Evolutionary conservation across 2,888 invertebrate genomes (phyloP), one percentile per base, ranked within the genome.

Genomic region (Megastigmus dorsalis): DNA sequence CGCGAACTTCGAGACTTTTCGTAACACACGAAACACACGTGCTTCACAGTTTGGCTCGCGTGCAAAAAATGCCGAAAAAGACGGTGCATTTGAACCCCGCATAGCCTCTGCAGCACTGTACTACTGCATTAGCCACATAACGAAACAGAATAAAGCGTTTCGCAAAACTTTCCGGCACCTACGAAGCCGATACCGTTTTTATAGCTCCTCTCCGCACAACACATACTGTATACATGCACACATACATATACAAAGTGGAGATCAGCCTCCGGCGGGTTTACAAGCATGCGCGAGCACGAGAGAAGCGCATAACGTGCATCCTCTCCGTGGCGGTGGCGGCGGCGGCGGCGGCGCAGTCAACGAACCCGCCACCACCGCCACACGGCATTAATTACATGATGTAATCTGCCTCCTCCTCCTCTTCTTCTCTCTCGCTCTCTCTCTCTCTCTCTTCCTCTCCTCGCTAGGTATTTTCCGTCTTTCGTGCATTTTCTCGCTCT

Each of bases 371-470:
- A 78, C 80, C 13, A 28, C 59, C 3, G 10, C 30, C 6, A 28
- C 41, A 28, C 43, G 43, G 82, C 83, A 85, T 86, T 86, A 86
- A 86, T 86, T 85, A 84, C 83, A 78, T 84, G 85, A 86, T 83
- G 85, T 83, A 86, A 85, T 83, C 81, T 82, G 77, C 68, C 78
- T 4, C 66, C 38, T 7, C 54, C 36, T 38, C 15, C 26, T 26
- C 50, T 20, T 13, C 3, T 10, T 4, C n/a, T n/a, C n/a, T n/a
- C n/a, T n/a, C n/a, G n/a, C 78, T 4, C 66, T n/a, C 33, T 20
- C 18, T 26, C 38, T 7, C 54, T 50, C 52, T 26, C 26, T 26
- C 50, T 20, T 13, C 3, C 15, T 4, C n/a, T n/a, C n/a, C n/a
- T n/a, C n/a, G n/a, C n/a, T n/a, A n/a, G n/a, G n/a, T n/a, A n/a